Evolutionary conservation across 1,140 invertebrate genomes (phyloP), one percentile per base, ranked within the genome.

Genomic region (Chymomyza costata): DNA sequence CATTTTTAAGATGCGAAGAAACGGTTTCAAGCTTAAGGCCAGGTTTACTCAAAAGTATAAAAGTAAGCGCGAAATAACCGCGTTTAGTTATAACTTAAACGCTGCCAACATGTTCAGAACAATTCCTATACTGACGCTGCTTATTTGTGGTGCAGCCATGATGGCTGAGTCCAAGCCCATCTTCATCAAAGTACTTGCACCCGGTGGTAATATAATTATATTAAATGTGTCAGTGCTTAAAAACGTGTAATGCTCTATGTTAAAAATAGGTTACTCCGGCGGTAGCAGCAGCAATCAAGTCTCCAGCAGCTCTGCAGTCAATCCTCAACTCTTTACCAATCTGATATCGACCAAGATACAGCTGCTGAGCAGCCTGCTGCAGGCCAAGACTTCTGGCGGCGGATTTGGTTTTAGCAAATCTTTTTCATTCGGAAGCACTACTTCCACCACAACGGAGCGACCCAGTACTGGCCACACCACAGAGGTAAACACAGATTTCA

Each of bases 401-500:
- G 37, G 48, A 15, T 51, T 69, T n/a, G n/a, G n/a, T n/a, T n/a
- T n/a, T 16, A 71, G 71, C 14, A 45, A 65, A 34, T 43, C 2
- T 66, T 62, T 11, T 53, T 32, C 17, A 44, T 25, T 28, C 7
- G 40, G 13, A 16, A 14, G 35, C 28, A 52, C 60, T 2, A 71
- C 55, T 0, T 47, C 70, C 1, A 70, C n/a, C n/a, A n/a, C n/a
- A n/a, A n/a, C 70, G 1, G 71, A 70, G 39, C 53, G 16, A 34
- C 48, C 65, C 3, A 34, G 65, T 2, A 70, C 71, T 1, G 30
- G 52, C 38, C 21, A 44, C 14, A 78, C 70, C 15, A 70, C 70
- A 37, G 70, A 76, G 71, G 70, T 76, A 76, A 78, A 70, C 71
- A 78, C 70, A 49, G 71, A 76, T 55, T 76, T 50, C 55, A 62